These are phyloP conservation scores for Drosophila leontia DNA, from an alignment of 1,140 invertebrate genomes.

Conservation along the genomic window DNA sequence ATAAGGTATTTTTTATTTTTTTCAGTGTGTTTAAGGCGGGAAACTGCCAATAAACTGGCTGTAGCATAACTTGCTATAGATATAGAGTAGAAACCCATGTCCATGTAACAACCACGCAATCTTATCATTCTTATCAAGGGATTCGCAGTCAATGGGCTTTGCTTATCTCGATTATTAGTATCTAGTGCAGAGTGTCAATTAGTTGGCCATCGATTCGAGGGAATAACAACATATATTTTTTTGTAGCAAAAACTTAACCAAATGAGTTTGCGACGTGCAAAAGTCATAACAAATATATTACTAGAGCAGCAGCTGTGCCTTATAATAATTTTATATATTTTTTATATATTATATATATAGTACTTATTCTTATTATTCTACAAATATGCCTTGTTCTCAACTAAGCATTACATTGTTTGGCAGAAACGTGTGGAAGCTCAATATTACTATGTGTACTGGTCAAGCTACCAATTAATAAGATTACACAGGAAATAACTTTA, in stretches of 20 bases:
- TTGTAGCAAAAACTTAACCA: background rate
- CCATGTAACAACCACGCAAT: conserved; percentile 39
- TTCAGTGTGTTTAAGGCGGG: background rate
- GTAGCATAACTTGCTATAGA: background rate
- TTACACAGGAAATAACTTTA: background rate
- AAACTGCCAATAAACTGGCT: conserved; percentile 11
- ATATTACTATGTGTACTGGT: no score
- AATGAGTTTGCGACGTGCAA: conserved; percentile 13
- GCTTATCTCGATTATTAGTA: conserved; percentile 35
- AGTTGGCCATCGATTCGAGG: background rate
- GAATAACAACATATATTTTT: background rate
- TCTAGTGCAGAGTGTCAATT: conserved; percentile 18
- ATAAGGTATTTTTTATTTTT: background rate
- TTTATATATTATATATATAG: background rate
- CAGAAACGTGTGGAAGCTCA: background rate
- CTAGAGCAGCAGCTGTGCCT: background rate
- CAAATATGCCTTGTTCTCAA: background rate
- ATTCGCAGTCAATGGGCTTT: conserved; percentile 25
- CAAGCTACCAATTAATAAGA: background rate
- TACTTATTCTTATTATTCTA: background rate
- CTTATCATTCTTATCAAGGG: conserved; percentile 41
- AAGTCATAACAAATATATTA: background rate
- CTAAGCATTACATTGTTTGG: conserved; percentile 9
- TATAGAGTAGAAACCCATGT: background rate
- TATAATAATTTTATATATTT: background rate